These are phyloP conservation scores for Cassiopea xamachana DNA, from an alignment of 30 jellyfish, hydroid and myxozoan species.

Conservation along the genomic window DNA sequence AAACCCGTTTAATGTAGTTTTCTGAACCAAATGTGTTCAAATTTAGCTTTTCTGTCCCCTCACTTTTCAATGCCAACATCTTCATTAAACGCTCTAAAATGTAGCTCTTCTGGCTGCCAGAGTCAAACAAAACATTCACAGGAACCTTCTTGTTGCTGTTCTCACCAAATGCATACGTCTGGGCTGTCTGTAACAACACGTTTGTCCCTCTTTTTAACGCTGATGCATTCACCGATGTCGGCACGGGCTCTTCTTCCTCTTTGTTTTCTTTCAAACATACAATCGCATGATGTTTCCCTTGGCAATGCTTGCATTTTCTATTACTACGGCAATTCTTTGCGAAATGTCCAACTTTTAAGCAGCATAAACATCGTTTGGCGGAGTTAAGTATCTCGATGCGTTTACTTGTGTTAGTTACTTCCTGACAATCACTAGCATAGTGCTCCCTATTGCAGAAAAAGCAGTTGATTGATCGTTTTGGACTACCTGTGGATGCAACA, in stretches of 20 bases:
- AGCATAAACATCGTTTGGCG: constrained; percentile 6
- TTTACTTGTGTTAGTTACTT: not conserved
- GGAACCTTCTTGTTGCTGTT: not conserved
- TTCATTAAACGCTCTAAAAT: not conserved
- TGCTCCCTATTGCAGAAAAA: constrained; percentile 22
- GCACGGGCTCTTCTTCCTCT: not conserved
- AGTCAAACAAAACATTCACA: constrained; percentile 5
- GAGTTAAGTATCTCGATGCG: not conserved
- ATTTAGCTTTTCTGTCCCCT: not conserved
- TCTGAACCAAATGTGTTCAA: constrained; percentile 30
- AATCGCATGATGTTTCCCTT: not conserved
- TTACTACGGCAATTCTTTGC: constrained; percentile 5
- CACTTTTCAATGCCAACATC: not conserved
- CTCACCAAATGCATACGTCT: constrained; percentile 46
- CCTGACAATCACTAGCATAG: constrained; percentile 10
- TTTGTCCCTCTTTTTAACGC: constrained; percentile 7
- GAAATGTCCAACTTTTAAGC: not conserved
- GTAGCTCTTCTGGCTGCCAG: constrained; percentile 19
- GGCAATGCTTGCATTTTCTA: not conserved
- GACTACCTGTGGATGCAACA: not conserved
- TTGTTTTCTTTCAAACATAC: constrained; percentile 8
- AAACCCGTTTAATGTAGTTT: not conserved
- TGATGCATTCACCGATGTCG: constrained; percentile 38
- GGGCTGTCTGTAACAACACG: constrained; percentile 1
- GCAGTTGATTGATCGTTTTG: not conserved